Percentiles rank a stretch among this genome's conserved stretches.
Evolutionary conservation across 92 coral and sea anemone genomes (phyloP).

Genomic region (Epizoanthus stellaris): DNA sequence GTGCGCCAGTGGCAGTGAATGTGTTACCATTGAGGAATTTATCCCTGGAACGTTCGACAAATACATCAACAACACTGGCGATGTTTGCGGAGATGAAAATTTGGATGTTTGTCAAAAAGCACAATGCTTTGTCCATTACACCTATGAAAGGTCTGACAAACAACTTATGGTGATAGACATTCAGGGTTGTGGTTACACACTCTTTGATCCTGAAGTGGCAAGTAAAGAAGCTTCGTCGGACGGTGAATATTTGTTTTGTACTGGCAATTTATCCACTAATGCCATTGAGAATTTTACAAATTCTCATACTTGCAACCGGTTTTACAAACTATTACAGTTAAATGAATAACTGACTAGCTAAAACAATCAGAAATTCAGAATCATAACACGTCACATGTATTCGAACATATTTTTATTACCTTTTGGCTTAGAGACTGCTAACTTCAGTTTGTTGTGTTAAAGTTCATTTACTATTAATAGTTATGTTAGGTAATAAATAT

Average conservation of each 20-base stretch:
- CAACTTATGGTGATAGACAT: constrained; percentile 55
- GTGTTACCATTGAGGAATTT: constrained; percentile 54
- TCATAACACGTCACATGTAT: too few species aligned
- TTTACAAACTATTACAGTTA: constrained; percentile 40
- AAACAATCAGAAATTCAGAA: too few species aligned
- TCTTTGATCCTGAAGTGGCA: constrained; percentile 62
- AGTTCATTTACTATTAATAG: too few species aligned
- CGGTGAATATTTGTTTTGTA: constrained; percentile 55
- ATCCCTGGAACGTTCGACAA: constrained; percentile 53
- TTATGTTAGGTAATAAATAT: too few species aligned
- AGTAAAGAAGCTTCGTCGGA: constrained; percentile 27
- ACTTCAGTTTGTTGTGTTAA: too few species aligned
- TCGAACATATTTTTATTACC: too few species aligned
- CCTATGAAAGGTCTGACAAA: constrained; percentile 57
- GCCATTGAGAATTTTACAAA: constrained; percentile 45
- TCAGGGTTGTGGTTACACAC: constrained; percentile 55
- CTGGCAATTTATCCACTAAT: constrained; percentile 49
- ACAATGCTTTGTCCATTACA: constrained; percentile 54
- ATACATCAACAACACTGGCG: constrained; percentile 58
- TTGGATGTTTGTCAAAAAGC: constrained; percentile 52
- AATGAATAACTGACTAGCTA: too few species aligned
- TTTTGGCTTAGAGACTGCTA: too few species aligned
- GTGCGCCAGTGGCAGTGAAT: constrained; percentile 45
- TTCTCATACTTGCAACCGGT: constrained; percentile 44
- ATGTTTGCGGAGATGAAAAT: constrained; percentile 37